phyloP scores from a whole-genome alignment of 1,140 invertebrate genomes.

The Drosophila ohnishii region DNA sequence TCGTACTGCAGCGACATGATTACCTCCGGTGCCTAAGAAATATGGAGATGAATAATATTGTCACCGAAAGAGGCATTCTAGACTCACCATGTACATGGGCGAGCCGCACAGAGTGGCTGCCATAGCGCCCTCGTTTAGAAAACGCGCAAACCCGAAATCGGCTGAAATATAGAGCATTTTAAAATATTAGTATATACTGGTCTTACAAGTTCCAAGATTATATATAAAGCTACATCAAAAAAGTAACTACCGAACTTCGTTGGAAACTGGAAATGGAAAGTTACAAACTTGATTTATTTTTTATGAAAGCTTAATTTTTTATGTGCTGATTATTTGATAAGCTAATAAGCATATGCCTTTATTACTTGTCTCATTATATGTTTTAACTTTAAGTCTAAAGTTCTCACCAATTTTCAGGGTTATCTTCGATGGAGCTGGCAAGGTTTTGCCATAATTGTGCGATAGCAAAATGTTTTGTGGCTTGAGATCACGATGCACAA shows the following conservation, averaged over 20 bases:
- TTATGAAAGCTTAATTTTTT: neutral
- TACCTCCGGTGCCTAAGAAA: conserved; percentile 95
- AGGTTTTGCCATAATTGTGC: conserved; percentile 89
- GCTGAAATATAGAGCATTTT: conserved; percentile 84
- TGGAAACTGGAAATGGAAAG: conserved; percentile 10
- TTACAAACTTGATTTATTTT: neutral
- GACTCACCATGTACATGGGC: conserved; percentile 98
- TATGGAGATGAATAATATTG: neutral
- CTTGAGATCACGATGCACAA: conserved; percentile 99
- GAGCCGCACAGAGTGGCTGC: conserved; percentile 99
- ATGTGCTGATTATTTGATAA: neutral
- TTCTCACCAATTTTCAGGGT: conserved; percentile 92
- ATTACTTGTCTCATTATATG: neutral
- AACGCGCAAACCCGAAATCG: conserved; percentile 99
- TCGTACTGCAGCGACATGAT: conserved; percentile 99
- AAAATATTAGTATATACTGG: conserved; percentile 6
- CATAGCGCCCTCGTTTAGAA: conserved; percentile 99
- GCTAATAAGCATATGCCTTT: neutral
- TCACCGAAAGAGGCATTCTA: neutral
- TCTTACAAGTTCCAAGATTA: neutral
- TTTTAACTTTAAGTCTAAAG: neutral
- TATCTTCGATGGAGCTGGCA: conserved; percentile 95
- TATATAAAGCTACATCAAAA: neutral
- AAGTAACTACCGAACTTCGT: neutral
- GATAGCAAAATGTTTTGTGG: conserved; percentile 98